Evolutionary conservation across 1,140 invertebrate species (phyloP).

Genomic region (Solenopsis invicta): DNA sequence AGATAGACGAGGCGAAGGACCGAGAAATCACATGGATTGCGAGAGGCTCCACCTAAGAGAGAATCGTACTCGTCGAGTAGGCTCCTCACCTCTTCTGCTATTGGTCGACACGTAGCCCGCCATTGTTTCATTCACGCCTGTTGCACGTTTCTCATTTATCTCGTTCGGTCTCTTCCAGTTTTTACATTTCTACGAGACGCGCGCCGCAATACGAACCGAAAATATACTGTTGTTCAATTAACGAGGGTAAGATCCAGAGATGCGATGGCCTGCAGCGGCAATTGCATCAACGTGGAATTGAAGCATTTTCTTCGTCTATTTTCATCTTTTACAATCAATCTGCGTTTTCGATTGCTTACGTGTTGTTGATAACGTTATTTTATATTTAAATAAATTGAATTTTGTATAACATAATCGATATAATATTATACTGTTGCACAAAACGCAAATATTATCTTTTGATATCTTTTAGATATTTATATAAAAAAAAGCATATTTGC

Average conservation of each 20-base stretch:
- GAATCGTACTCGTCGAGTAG: slow-evolving; percentile 68
- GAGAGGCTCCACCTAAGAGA: slow-evolving; percentile 74
- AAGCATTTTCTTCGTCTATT: not conserved
- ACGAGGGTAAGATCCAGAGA: not conserved
- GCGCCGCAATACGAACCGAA: not conserved
- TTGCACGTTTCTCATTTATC: slow-evolving; percentile 78
- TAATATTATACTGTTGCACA: not conserved
- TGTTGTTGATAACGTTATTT: not conserved
- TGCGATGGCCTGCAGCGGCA: not conserved
- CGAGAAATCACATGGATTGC: slow-evolving; percentile 69
- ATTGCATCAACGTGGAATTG: not conserved
- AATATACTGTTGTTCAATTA: slow-evolving; percentile 4
- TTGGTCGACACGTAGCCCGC: slow-evolving; percentile 78
- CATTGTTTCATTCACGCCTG: slow-evolving; percentile 80
- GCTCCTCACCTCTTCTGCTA: slow-evolving; percentile 66
- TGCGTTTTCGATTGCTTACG: not conserved
- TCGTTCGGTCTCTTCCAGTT: slow-evolving; percentile 59
- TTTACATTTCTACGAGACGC: slow-evolving; percentile 38
- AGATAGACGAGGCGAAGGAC: slow-evolving; percentile 48
- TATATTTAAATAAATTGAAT: not conserved
- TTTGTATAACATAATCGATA: not conserved
- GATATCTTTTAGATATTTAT: too few species aligned
- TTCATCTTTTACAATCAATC: not conserved
- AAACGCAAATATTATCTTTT: too few species aligned
- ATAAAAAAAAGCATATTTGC: not conserved